Evolutionary conservation across 2,888 invertebrate genomes (phyloP).

Genomic region (Monoplex corrugatus): DNA sequence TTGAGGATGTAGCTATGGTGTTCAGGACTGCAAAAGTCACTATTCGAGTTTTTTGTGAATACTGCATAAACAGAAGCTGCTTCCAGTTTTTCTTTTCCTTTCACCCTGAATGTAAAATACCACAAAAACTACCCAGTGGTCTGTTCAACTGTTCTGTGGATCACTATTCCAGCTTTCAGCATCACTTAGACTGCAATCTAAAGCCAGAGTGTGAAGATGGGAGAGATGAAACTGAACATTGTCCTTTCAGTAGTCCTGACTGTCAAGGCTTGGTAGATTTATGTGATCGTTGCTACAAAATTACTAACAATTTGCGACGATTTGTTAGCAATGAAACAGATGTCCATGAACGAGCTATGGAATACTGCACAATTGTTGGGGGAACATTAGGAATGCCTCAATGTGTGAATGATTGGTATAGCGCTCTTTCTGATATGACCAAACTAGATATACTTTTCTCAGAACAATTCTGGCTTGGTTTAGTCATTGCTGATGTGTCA

Average conservation of each 20-base stretch:
- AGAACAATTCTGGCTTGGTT: not conserved
- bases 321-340: no score
- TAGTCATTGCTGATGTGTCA: not conserved
- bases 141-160: constrained; percentile 7
- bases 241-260: not conserved
- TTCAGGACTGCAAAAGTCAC: not conserved
- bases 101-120: not conserved
- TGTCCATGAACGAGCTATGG: no score
- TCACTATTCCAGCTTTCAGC: not conserved
- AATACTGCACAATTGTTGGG: not conserved
- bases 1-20: not conserved
- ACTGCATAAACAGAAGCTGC: not conserved
- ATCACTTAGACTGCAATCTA: not conserved
- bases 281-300: not conserved
- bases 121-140: not conserved
- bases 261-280: not conserved
- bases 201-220: not conserved
- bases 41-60: not conserved
- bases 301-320: no score
- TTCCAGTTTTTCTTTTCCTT: not conserved
- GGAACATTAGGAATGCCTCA: not conserved
- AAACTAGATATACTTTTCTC: not conserved
- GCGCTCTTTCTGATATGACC: not conserved
- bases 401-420: not conserved
- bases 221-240: not conserved